phyloP scores from a whole-genome alignment of 2,113 vertebrate genomes.

The Xiphophorus maculatus region DNA sequence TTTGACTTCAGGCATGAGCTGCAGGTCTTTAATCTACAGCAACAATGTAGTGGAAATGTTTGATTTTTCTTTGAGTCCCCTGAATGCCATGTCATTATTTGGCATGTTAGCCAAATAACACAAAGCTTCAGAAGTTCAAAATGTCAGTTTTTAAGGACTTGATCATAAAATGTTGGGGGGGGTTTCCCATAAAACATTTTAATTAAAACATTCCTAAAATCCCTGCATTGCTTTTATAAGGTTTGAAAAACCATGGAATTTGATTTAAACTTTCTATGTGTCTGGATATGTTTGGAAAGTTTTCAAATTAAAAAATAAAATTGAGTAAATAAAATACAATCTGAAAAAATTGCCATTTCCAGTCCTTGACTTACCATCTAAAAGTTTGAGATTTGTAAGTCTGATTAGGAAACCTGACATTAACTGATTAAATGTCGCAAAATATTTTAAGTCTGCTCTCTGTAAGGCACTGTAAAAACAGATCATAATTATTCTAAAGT shows the following conservation, averaged over 20 bases:
- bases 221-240: neutral
- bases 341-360: no score
- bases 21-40: no score
- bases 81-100: neutral
- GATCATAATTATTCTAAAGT: neutral
- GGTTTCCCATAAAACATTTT: neutral
- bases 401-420: no score
- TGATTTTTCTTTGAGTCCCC: no score
- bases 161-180: neutral
- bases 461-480: neutral
- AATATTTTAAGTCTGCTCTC: neutral
- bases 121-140: neutral
- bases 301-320: no score
- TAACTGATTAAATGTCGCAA: no score
- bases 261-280: no score
- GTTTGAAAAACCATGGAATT: no score
- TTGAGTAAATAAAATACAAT: neutral
- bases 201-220: neutral
- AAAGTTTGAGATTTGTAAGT: neutral
- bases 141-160: neutral
- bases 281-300: no score
- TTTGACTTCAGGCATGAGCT: no score
- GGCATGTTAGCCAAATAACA: neutral
- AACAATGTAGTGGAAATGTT: no score
- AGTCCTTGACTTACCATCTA: neutral